Base-by-base conservation (phyloP, 2,797 vertebrate species). In the Sitta carolinensis region DNA sequence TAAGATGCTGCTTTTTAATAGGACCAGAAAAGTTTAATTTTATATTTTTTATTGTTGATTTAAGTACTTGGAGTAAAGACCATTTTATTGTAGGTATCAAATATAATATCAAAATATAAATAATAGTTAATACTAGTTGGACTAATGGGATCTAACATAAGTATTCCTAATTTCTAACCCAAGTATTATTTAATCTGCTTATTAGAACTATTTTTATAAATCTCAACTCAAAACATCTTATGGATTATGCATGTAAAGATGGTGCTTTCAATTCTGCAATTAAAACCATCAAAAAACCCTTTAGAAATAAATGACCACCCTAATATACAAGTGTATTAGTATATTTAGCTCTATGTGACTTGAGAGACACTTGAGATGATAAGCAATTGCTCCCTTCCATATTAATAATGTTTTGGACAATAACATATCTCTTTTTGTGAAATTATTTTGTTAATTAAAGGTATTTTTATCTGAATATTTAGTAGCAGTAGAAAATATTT, bases 51-150 rank as follows among this genome's bases (percentile, higher is more conserved):
- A 94, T 94, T 90, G 13, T 79, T 50, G 32, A 80, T 82, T 63
- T 63, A 79, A 90, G 15, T 73, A 75, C 29, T 66, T 91, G 62
- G 62, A 66, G 29, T 34, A 84, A 91, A 75, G 36, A 88, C 1
- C 19, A 91, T 63, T 95, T 94, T 74, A 78, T 82, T 89, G 52
- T 32, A 89, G 52, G 57, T 70, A 85, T 84, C 47, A 86, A 81
- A 80, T 54, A 70, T 26, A 62, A 27, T 40, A 81, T 62, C 15
- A 78, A 69, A 91, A 34, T 84, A 94, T 67, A 96, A 87, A 55
- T 30, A 79, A 42, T 36, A 55, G 40, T 51, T 86, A 93, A 81
- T 57, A 47, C 7, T 54, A 85, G 27, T 47, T 79, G 16, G 11
- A 76, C 70, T 82, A 79, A 76, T 42, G 14, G 32, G 29, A 70